phyloP scores from a whole-genome alignment of 2,797 vertebrate species.

The Catharus ustulatus region DNA sequence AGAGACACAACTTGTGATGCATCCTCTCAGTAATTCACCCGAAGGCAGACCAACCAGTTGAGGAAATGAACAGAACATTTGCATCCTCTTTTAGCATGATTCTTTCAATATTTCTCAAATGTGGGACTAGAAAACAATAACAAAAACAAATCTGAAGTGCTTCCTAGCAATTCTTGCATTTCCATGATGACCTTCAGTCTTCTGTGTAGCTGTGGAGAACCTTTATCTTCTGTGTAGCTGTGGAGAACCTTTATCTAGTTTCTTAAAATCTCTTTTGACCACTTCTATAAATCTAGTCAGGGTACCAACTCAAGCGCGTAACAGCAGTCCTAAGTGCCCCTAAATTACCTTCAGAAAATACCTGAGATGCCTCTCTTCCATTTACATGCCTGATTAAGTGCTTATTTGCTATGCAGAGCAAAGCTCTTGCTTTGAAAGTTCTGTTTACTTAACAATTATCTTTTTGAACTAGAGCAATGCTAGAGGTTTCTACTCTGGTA shows the following conservation, averaged over 20 bases:
- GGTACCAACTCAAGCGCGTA: background rate
- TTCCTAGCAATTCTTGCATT: background rate
- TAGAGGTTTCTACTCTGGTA: slow-evolving; percentile 31
- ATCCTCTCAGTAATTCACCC: background rate
- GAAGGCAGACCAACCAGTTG: background rate
- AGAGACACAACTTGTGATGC: background rate
- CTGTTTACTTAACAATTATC: slow-evolving; percentile 57
- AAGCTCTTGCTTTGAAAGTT: slow-evolving; percentile 51
- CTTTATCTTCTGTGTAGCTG: background rate
- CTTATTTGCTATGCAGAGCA: slow-evolving; percentile 53
- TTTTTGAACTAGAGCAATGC: slow-evolving; percentile 38
- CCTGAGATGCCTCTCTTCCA: slow-evolving; percentile 51
- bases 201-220: background rate
- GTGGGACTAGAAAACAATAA: background rate
- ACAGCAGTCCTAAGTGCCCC: slow-evolving; percentile 21
- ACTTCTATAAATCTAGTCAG: background rate
- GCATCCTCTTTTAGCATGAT: background rate
- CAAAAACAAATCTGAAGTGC: background rate
- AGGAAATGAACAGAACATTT: slow-evolving; percentile 7
- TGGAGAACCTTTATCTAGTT: background rate
- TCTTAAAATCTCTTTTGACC: background rate
- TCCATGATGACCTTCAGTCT: background rate
- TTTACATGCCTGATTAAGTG: slow-evolving; percentile 55
- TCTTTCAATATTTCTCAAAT: background rate
- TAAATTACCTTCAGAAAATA: slow-evolving; percentile 60